These are phyloP conservation scores for Metridium senile DNA, from an alignment of 92 coral and sea anemone genomes.

Conservation along the genomic window DNA sequence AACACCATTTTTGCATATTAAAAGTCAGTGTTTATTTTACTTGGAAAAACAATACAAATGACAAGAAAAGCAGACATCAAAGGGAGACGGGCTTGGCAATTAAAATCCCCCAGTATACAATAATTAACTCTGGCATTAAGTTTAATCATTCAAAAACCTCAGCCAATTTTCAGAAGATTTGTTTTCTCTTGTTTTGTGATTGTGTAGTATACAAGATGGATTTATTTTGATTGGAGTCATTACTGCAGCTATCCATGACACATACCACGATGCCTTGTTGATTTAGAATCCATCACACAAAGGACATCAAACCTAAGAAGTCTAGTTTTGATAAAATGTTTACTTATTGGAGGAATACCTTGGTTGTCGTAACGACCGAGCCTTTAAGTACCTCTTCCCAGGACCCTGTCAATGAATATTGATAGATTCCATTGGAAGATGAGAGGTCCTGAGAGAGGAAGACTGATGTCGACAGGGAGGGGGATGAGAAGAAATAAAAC, in stretches of 20 bases:
- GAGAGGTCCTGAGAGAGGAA: background rate
- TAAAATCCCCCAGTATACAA: background rate
- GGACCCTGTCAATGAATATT: background rate
- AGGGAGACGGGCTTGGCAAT: background rate
- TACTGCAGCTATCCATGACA: slow-evolving; percentile 41
- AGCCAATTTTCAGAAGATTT: too few species aligned
- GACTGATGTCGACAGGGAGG: too few species aligned
- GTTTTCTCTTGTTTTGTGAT: too few species aligned
- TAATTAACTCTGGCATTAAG: background rate
- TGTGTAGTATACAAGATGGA: background rate
- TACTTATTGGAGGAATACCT: slow-evolving; percentile 27
- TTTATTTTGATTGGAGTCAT: slow-evolving; percentile 11
- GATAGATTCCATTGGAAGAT: background rate
- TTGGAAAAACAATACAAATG: slow-evolving; percentile 13
- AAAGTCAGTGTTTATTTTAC: slow-evolving; percentile 38
- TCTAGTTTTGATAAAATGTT: slow-evolving; percentile 26
- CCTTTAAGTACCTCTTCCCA: background rate
- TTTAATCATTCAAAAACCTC: background rate
- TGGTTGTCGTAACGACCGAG: slow-evolving; percentile 28
- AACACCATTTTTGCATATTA: slow-evolving; percentile 47
- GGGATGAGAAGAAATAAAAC: too few species aligned
- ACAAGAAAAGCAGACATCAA: slow-evolving; percentile 24
- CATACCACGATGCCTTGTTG: slow-evolving; percentile 47
- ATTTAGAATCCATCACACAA: slow-evolving; percentile 23
- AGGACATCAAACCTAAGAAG: background rate